These are phyloP conservation scores for Ditylenchus weischeri DNA, from an alignment of 2,888 invertebrate species.

Conservation along the genomic window DNA sequence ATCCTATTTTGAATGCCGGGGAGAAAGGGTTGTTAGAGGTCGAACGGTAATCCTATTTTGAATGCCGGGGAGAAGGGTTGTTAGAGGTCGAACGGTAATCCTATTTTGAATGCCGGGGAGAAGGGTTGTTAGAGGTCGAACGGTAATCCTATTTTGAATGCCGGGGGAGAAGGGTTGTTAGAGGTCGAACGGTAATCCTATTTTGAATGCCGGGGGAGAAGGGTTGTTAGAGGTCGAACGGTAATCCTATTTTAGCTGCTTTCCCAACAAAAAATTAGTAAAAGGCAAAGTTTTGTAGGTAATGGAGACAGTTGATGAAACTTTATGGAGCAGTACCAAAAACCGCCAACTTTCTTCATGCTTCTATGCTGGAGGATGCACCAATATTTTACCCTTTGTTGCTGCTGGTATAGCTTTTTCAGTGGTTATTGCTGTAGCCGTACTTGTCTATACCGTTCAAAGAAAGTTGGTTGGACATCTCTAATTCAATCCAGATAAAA, in stretches of 20 bases:
- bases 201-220: too few species aligned
- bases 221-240: too few species aligned
- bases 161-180: too few species aligned
- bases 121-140: too few species aligned
- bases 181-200: too few species aligned
- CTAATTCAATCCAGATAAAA: neutral
- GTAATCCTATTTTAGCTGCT: neutral
- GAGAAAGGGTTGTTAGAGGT: too few species aligned
- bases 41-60: neutral
- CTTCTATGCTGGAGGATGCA: conserved; percentile 34
- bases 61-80: too few species aligned
- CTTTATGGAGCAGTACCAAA: conserved; percentile 19
- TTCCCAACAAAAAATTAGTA: neutral
- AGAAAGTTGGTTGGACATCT: conserved; percentile 20
- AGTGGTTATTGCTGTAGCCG: conserved; percentile 20
- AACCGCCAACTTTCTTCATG: conserved; percentile 29
- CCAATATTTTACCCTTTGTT: conserved; percentile 26
- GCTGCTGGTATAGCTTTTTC: conserved; percentile 19
- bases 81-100: too few species aligned
- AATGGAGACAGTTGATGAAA: conserved; percentile 8
- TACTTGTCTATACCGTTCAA: conserved; percentile 23
- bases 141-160: neutral
- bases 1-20: neutral
- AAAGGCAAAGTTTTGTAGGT: neutral
- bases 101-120: neutral